Base-by-base conservation (phyloP, 2,113 vertebrate species). In the Coptodon bakossiorum region DNA sequence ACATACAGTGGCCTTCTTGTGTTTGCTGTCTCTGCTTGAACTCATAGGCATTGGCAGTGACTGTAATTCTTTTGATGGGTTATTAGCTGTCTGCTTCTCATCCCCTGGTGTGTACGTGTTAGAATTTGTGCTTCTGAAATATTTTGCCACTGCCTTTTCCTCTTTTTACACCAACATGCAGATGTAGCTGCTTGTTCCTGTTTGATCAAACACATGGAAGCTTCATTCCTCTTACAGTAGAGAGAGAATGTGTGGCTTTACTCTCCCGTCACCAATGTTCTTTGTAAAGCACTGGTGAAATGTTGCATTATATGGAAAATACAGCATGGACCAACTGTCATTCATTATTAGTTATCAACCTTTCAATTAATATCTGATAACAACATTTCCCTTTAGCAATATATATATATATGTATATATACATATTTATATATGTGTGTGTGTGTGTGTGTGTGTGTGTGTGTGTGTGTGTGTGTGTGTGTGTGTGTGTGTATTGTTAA, bases 51-150 rank as follows among this genome's bases (percentile, higher is more conserved):
- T 79, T 92, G 86, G 87, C 91, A 89, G 93, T 38, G 57, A 43
- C 82, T 79, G 84, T 94, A 94, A 85, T 94, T 89, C 89, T 94
- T 93, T 90, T 93, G 92, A 92, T 92, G 91, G 87, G 88, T 91
- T 94, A 92, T 93, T 94, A 92, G 61, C 89, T 87, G 89, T 93
- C 91, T 91, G 88, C 86, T 82, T 87, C 36, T 80, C 61, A 61
- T 91, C 54, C 91, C 78, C 88, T 71, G 82, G 84, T 90, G 90
- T 82, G 88, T 66, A 10, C 66, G 66, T 80, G 88, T 89, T 68
- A 89, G 89, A 24, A 63, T 84, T 38, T 76, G 66, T 63, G 17
- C 14, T 19, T 88, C 38, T 82, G 38, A 91, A 89, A 85, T 54
- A 80, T 84, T 52, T 34, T 50, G 29, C 52, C 82, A 45, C 80